phyloP scores from a whole-genome alignment of 1,140 invertebrate genomes.

The Pseudomyrmex dendroicus region DNA sequence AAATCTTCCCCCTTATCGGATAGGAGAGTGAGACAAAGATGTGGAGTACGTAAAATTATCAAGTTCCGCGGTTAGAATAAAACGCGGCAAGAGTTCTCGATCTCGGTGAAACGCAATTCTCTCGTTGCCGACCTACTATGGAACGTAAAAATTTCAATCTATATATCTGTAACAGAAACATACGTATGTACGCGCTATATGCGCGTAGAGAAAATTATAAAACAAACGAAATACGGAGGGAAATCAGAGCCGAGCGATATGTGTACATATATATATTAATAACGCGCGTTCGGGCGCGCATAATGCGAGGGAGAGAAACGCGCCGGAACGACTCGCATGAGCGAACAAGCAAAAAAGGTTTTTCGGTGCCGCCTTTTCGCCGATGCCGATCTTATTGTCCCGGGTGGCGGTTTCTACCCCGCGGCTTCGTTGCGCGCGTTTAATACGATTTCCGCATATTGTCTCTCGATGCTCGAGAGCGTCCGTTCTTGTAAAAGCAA shows the following conservation, averaged over 20 bases:
- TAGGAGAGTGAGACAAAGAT: too few species aligned
- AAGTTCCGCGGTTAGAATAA: too few species aligned
- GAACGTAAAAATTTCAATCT: too few species aligned
- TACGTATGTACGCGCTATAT: not conserved
- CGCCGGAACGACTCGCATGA: conserved; percentile 5
- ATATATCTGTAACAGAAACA: too few species aligned
- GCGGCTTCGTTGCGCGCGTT: conserved; percentile 58
- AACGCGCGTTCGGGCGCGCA: not conserved
- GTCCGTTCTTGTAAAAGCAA: conserved; percentile 63
- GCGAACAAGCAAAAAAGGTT: conserved; percentile 43
- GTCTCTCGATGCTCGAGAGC: conserved; percentile 65
- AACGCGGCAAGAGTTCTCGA: too few species aligned
- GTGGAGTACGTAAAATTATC: too few species aligned
- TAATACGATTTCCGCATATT: conserved; percentile 77
- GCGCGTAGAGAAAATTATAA: conserved; percentile 5
- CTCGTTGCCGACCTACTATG: too few species aligned
- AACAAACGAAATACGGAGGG: conserved; percentile 18
- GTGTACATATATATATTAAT: not conserved
- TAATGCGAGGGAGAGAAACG: conserved; percentile 19
- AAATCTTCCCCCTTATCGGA: too few species aligned
- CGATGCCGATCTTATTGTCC: conserved; percentile 63
- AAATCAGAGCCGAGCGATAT: not conserved
- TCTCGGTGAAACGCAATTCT: too few species aligned
- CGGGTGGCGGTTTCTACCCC: conserved; percentile 72
- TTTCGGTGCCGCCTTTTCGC: conserved; percentile 63